phyloP scores from a whole-genome alignment of 2,797 vertebrate genomes.

The Pipistrellus pygmaeus region DNA sequence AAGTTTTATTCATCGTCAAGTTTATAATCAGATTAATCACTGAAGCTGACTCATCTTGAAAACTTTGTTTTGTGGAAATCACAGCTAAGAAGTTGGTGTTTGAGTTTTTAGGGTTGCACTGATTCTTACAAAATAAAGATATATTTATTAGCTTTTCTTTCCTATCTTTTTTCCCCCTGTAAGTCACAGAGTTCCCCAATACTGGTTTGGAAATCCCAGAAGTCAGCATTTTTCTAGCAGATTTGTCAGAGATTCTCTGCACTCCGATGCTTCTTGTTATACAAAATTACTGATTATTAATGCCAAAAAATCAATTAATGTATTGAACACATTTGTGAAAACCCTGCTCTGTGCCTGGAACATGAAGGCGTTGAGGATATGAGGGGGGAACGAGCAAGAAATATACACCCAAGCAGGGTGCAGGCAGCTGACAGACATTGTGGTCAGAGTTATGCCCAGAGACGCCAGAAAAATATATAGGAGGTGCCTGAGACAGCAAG shows the following conservation, averaged over 20 bases:
- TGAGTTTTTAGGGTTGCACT: background rate
- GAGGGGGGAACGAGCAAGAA: accelerated
- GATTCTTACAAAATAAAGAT: background rate
- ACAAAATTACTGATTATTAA: background rate
- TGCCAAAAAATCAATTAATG: accelerated
- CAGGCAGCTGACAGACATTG: accelerated
- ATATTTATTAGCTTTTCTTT: background rate
- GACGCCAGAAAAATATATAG: accelerated
- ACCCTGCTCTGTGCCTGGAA: accelerated
- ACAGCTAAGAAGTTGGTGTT: background rate
- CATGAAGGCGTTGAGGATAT: accelerated
- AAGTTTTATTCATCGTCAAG: accelerated
- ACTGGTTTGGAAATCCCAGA: background rate
- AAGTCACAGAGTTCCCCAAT: background rate
- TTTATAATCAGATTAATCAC: background rate
- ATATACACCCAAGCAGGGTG: accelerated
- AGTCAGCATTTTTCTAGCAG: background rate
- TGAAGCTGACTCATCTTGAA: background rate
- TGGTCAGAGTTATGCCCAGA: background rate
- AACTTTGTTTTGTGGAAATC: background rate
- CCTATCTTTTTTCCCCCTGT: background rate
- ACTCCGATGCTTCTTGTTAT: background rate
- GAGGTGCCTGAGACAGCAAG: accelerated
- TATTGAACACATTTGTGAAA: accelerated
- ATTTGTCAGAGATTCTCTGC: background rate